Conservation (phyloP, 2,797 vertebrate genomes). For the Chiropotes sagulatus region DNA sequence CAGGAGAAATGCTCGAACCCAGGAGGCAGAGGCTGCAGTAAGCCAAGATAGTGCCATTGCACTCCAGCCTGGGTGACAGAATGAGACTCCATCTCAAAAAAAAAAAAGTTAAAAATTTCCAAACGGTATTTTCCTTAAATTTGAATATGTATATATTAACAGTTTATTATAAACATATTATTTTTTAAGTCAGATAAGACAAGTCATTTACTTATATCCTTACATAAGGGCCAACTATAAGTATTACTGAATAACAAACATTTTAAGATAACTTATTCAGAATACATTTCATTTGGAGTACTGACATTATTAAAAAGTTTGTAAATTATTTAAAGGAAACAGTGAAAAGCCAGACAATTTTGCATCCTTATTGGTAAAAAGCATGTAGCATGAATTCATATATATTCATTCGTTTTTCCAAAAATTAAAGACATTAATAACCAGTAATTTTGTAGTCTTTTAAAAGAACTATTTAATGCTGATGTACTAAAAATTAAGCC, state of each 20-base stretch:
- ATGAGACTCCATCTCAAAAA: neutral
- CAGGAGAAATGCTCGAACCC: neutral
- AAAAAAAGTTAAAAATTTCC: conserved; percentile 37
- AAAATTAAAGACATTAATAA: conserved; percentile 1
- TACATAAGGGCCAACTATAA: neutral
- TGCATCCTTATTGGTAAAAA: conserved; percentile 14
- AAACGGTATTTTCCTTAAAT: conserved; percentile 32
- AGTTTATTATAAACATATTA: conserved; percentile 9
- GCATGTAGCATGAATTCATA: neutral
- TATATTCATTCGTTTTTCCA: conserved; percentile 6
- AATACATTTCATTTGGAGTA: neutral
- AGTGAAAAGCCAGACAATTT: neutral
- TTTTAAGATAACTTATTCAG: neutral
- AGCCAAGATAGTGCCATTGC: neutral
- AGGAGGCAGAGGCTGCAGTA: neutral
- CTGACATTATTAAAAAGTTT: neutral
- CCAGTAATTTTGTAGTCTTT: neutral
- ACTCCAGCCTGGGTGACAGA: neutral
- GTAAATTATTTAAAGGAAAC: conserved; percentile 30
- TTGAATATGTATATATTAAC: neutral
- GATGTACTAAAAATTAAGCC: conserved; percentile 23
- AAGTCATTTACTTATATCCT: neutral
- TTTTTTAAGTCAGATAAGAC: conserved; percentile 16
- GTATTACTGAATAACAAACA: neutral
- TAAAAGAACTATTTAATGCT: conserved; percentile 7